phyloP scores from a whole-genome alignment of 1,140 invertebrate species.

The Globodera ellingtonae region DNA sequence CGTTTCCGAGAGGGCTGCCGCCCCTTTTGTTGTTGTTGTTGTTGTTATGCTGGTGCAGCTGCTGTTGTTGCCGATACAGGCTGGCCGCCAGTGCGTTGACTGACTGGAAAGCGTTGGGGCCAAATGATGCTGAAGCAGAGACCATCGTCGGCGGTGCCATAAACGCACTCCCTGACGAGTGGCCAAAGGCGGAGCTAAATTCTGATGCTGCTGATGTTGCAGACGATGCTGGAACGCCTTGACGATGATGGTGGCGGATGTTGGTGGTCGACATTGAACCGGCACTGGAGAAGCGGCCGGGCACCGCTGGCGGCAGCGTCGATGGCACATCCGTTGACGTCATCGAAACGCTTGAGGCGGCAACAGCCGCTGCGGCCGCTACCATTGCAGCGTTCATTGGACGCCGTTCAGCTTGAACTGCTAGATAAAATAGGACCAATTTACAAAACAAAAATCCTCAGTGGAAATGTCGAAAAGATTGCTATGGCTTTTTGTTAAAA shows the following conservation, averaged over 20 bases:
- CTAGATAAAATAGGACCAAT: conserved; percentile 59
- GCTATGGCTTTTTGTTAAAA: background rate
- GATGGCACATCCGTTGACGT: conserved; percentile 3
- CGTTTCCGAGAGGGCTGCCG: background rate
- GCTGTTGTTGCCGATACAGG: background rate
- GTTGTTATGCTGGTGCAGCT: background rate
- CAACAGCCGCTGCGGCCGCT: conserved; percentile 36
- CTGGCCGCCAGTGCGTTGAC: conserved; percentile 17
- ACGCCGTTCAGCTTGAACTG: conserved; percentile 71
- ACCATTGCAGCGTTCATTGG: conserved; percentile 65
- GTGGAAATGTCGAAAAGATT: conserved; percentile 19
- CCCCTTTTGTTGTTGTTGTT: background rate
- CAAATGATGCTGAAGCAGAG: background rate
- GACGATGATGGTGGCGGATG: background rate
- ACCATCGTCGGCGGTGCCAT: conserved; percentile 13
- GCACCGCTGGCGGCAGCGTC: background rate
- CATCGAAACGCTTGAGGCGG: conserved; percentile 19
- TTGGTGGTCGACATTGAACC: conserved; percentile 4
- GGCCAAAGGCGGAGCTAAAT: background rate
- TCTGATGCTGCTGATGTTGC: background rate
- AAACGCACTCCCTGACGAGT: background rate
- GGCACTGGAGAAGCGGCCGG: background rate
- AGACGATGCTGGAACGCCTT: background rate
- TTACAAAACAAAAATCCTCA: conserved; percentile 31
- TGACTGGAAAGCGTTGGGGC: background rate